Base-by-base conservation (phyloP, 1,140 invertebrate genomes). In the Reticulitermes speratus region DNA sequence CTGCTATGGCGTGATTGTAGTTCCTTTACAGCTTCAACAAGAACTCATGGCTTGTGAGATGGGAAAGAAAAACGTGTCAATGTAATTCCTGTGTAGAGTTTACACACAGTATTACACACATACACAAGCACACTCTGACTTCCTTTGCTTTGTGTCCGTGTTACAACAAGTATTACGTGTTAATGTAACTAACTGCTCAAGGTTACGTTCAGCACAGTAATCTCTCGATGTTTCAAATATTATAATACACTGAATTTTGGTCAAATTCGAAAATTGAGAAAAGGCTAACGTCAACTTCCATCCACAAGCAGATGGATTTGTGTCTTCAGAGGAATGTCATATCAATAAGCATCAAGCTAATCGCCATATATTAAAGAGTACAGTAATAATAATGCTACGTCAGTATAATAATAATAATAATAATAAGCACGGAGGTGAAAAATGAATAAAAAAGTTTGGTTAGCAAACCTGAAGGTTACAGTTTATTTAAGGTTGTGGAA, bases 1-100 rank as follows among this genome's bases (percentile, higher is more conserved):
- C 65, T 75, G n/a, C 65, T 75, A 25, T 75, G 65, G 65, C 25
- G 65, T 75, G 65, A 75, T 30, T 75, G n/a, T 75, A 75, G n/a
- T 12, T n/a, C n/a, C n/a, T 30, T 30, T 75, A 30, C 25, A 75
- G 65, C 25, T 19, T 59, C 55, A 59, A 14, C 14, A 23, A 59
- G 55, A 59, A 59, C 14, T 59, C 65, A 65, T 75, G 25, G n/a
- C 25, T 23, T 8, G 19, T 5, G 65, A 75, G n/a, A 11, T n/a
- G 3, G 25, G n/a, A 30, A 6, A 25, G 65, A 75, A 55, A 75
- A 16, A 75, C n/a, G n/a, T 30, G 65, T 75, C n/a, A 30, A 75
- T 30, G 65, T 30, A 30, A 75, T 75, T 75, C n/a, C 25, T 1
- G 65, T 75, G 65, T 9, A 75, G n/a, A 2, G n/a, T 75, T 30